These are phyloP conservation scores for Callithrix jacchus DNA, from an alignment of 2,113 vertebrate genomes.

Conservation along the genomic window DNA sequence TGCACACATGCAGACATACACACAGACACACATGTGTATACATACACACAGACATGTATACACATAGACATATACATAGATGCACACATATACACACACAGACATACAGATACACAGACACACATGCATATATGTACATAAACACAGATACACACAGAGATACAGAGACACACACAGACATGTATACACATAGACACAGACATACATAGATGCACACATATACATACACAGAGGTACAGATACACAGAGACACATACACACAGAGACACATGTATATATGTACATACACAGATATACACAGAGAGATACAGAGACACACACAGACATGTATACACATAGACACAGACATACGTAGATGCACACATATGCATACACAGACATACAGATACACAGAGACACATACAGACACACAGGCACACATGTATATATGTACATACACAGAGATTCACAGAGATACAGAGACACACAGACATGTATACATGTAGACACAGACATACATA, in stretches of 20 bases:
- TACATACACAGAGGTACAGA: accelerated
- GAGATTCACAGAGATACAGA: not conserved
- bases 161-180: not conserved
- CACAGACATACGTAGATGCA: not conserved
- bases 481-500: not conserved
- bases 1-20: not conserved
- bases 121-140: not conserved
- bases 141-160: accelerated
- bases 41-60: not conserved
- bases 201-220: not conserved
- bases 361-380: not conserved
- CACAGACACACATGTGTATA: not conserved
- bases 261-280: not conserved
- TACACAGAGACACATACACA: not conserved
- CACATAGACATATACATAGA: not conserved
- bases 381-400: not conserved
- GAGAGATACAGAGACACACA: not conserved
- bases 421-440: not conserved
- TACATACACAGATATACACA: not conserved
- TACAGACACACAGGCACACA: not conserved
- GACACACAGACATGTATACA: not conserved
- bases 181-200: not conserved
- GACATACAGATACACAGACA: not conserved
- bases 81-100: not conserved
- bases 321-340: not conserved